A percentile compares a stretch with the other conserved stretches of the same genome.
Conservation (phyloP, 2,797 vertebrate genomes). For the Numenius phaeopus region DNA sequence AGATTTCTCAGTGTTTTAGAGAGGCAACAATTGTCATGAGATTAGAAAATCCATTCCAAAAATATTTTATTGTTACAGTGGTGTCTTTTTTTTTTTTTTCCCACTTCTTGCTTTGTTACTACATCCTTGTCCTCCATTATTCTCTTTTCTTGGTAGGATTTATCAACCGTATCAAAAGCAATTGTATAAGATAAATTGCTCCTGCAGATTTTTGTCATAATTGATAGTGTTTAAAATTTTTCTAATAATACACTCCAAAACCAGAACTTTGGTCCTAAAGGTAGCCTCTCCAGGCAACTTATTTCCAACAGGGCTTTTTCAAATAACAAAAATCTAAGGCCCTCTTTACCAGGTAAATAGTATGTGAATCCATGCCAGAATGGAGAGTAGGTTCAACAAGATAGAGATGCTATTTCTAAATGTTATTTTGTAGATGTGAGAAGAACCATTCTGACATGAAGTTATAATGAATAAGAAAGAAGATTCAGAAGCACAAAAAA, state of each 20-base stretch:
- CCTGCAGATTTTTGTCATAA: neutral
- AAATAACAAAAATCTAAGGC: neutral
- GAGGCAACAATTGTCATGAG: neutral
- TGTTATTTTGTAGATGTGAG: neutral
- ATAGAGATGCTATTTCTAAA: neutral
- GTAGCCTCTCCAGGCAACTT: neutral
- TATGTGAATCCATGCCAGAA: neutral
- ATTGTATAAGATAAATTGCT: neutral
- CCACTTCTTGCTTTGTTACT: neutral
- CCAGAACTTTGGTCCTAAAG: neutral
- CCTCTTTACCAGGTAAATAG: neutral
- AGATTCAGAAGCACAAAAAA: neutral
- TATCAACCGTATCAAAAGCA: neutral
- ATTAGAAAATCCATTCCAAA: neutral
- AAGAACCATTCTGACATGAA: neutral
- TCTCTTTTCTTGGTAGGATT: neutral
- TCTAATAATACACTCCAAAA: neutral
- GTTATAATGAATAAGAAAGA: neutral
- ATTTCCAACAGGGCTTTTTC: neutral
- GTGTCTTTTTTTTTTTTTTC: neutral
- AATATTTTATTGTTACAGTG: neutral
- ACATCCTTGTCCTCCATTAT: neutral
- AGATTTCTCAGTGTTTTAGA: neutral
- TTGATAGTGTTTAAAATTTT: neutral
- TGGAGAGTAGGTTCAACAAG: neutral